Percentiles rank a stretch among this genome's conserved stretches.
phyloP scores from a whole-genome alignment of 2,888 invertebrate species.

The Phengaris alcon region DNA sequence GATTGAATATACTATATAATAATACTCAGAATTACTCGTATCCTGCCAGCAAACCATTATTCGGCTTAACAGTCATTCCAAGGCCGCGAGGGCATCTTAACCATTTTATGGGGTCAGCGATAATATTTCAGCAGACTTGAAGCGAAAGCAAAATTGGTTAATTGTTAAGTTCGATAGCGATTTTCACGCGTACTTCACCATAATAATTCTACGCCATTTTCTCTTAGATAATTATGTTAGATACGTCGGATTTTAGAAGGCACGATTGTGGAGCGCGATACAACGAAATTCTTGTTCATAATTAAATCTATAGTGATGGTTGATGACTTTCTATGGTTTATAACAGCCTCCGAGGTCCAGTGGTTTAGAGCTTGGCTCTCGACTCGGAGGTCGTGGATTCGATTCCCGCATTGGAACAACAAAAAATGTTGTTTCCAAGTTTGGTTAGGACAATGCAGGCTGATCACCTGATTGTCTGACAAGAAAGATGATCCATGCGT shows the following conservation, averaged over 20 bases:
- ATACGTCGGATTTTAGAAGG: slow-evolving; percentile 7
- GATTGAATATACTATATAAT: no score
- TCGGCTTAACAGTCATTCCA: background rate
- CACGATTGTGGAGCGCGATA: slow-evolving; percentile 1
- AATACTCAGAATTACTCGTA: no score
- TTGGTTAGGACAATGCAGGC: background rate
- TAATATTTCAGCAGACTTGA: background rate
- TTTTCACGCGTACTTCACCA: slow-evolving; percentile 34
- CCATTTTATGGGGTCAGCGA: background rate
- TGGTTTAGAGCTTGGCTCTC: no score
- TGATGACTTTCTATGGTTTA: slow-evolving; percentile 6
- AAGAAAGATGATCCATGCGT: no score
- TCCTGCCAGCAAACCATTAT: no score
- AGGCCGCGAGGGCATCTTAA: background rate
- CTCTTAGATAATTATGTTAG: slow-evolving; percentile 29
- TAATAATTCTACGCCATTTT: slow-evolving; percentile 35
- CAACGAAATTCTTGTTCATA: background rate
- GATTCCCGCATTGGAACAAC: no score
- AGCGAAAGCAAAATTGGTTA: slow-evolving; percentile 37
- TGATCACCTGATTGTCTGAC: no score
- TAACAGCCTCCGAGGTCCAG: no score
- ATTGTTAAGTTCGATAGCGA: slow-evolving; percentile 34
- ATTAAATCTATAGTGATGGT: slow-evolving; percentile 3
- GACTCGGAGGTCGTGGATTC: no score
- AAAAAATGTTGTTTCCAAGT: background rate